Evolutionary conservation across 1,140 invertebrate genomes (phyloP).

Genomic region (Zeugodacus cucurbitae): DNA sequence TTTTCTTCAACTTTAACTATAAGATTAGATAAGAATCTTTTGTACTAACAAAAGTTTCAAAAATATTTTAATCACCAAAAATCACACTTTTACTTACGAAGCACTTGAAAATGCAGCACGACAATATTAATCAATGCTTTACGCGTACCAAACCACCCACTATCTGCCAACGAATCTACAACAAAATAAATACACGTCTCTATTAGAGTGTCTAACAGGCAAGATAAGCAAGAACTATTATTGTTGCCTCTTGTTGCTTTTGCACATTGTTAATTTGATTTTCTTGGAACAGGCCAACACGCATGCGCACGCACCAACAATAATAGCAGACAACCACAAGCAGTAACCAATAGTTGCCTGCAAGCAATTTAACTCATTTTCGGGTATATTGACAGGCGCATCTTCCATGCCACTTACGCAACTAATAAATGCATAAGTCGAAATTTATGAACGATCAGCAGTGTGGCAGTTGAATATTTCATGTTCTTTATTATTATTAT

Average conservation of each 20-base stretch:
- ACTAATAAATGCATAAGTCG: conserved; percentile 28
- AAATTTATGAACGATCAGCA: not conserved
- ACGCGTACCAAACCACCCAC: not conserved
- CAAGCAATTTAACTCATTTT: conserved; percentile 17
- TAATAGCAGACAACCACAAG: not conserved
- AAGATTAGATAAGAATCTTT: too few relatives aligned
- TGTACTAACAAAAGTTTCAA: too few relatives aligned
- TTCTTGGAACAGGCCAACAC: not conserved
- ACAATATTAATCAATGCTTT: not conserved
- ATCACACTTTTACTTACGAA: not conserved
- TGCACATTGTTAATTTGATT: not conserved
- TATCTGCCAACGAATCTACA: not conserved
- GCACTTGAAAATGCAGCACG: not conserved
- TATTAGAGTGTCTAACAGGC: not conserved
- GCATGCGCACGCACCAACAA: conserved; percentile 4
- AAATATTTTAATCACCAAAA: not conserved
- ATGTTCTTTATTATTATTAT: not conserved
- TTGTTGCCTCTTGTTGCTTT: not conserved
- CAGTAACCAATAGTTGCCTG: not conserved
- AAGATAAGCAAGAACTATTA: not conserved
- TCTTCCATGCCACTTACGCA: not conserved
- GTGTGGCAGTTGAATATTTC: conserved; percentile 3
- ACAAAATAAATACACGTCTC: not conserved
- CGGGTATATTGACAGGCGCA: not conserved
- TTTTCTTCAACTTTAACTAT: too few relatives aligned